These are phyloP conservation scores for Mesochorus sp. DNA, from an alignment of 2,888 invertebrate species.

Conservation along the genomic window DNA sequence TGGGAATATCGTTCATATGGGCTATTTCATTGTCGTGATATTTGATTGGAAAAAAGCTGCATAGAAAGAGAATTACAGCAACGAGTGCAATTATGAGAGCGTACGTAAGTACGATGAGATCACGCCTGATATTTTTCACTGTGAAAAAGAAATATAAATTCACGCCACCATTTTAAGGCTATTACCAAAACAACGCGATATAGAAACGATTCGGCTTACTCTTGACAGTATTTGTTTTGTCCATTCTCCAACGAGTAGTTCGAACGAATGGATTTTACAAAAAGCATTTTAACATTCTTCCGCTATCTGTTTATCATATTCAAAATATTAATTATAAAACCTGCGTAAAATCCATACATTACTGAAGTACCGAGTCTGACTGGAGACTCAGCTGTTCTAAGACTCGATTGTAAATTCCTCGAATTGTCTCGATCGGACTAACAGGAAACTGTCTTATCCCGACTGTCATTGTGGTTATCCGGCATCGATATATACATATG, in stretches of 20 bases:
- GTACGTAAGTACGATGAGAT: constrained; percentile 67
- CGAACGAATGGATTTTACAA: too few relatives aligned
- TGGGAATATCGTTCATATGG: constrained; percentile 84
- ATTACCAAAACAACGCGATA: not conserved
- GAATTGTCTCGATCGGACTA: not conserved
- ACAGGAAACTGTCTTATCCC: not conserved
- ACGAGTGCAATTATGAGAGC: constrained; percentile 68
- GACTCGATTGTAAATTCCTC: not conserved
- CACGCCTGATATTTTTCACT: constrained; percentile 29
- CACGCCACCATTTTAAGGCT: too few relatives aligned
- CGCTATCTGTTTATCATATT: not conserved
- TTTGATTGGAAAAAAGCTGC: constrained; percentile 86
- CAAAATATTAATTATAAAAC: too few relatives aligned
- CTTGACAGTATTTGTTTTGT: not conserved
- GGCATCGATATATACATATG: too few relatives aligned
- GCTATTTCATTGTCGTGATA: constrained; percentile 83
- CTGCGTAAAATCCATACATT: too few relatives aligned
- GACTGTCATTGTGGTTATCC: not conserved
- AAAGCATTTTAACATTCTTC: not conserved
- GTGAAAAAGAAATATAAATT: constrained; percentile 2
- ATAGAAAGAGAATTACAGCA: constrained; percentile 83
- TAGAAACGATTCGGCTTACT: constrained; percentile 3
- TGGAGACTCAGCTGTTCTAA: not conserved
- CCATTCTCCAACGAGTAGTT: too few relatives aligned
- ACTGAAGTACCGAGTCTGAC: not conserved